A percentile compares a stretch with the other conserved stretches of the same genome.
Evolutionary conservation across 2,113 vertebrate species (phyloP).

Genomic region (Microcebus tavaratra): DNA sequence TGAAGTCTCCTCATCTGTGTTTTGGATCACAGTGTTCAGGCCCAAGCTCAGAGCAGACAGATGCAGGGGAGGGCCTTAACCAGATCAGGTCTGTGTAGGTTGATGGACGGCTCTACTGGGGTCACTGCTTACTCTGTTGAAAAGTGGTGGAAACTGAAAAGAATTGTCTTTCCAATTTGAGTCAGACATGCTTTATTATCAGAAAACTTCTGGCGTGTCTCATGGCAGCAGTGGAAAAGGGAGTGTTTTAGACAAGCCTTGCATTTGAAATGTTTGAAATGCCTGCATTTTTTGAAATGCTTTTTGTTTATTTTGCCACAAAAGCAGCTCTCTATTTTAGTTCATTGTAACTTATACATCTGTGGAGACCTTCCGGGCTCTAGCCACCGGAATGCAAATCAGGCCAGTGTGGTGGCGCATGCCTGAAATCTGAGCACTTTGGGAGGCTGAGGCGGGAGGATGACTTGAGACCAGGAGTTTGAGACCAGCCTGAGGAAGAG

Average conservation of each 20-base stretch:
- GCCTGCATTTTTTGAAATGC: neutral
- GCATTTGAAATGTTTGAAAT: constrained; percentile 46
- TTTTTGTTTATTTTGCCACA: neutral
- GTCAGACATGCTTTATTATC: neutral
- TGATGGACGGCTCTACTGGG: neutral
- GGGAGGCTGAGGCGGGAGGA: too few relatives aligned
- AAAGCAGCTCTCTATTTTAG: neutral
- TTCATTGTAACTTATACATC: neutral
- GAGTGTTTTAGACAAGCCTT: neutral
- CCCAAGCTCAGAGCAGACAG: neutral
- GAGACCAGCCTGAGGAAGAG: too few relatives aligned
- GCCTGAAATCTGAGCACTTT: too few relatives aligned
- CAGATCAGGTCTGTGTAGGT: neutral
- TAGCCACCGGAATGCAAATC: neutral
- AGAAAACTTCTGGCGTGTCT: neutral
- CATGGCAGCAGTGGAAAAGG: neutral
- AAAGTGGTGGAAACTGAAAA: neutral
- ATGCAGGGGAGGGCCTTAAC: neutral
- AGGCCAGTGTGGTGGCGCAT: too few relatives aligned
- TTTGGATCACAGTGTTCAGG: neutral
- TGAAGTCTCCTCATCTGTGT: neutral
- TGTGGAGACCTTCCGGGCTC: neutral
- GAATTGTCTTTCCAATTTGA: neutral
- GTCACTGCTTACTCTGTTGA: neutral
- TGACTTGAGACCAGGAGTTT: too few relatives aligned